Conservation (phyloP, 2,113 vertebrate species). For the Festucalex cinctus region DNA sequence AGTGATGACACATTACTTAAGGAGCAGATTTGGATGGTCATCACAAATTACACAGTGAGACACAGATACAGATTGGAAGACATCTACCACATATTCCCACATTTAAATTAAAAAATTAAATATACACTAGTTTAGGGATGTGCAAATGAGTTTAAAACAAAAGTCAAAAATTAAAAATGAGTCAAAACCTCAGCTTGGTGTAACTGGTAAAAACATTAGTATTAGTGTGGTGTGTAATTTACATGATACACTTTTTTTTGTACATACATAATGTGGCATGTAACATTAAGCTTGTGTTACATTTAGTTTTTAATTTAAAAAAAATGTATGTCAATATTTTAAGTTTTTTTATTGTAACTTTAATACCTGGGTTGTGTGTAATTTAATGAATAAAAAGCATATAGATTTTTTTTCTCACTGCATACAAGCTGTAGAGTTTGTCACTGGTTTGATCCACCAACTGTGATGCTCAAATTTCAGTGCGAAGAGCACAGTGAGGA, state of each 20-base stretch:
- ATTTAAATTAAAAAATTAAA: background rate
- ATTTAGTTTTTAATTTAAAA: too few relatives aligned
- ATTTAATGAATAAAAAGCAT: conserved; percentile 12
- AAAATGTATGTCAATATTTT: too few relatives aligned
- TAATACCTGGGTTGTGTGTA: too few relatives aligned
- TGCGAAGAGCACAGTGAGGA: conserved; percentile 34
- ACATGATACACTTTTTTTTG: too few relatives aligned
- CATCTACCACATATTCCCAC: conserved; percentile 8
- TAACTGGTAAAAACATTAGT: too few relatives aligned
- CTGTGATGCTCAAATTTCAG: conserved; percentile 35
- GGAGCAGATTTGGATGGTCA: conserved; percentile 16
- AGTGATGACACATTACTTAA: conserved; percentile 30
- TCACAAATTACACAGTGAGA: conserved; percentile 24
- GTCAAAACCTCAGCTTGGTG: too few relatives aligned
- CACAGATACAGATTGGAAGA: conserved; percentile 25
- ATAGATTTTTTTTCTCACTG: conserved; percentile 37
- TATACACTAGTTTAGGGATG: background rate
- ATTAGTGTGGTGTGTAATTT: too few relatives aligned
- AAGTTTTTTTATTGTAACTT: too few relatives aligned
- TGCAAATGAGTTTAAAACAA: too few relatives aligned
- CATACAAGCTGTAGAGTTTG: conserved; percentile 27
- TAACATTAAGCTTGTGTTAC: too few relatives aligned
- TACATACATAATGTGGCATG: too few relatives aligned
- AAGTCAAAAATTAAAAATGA: too few relatives aligned
- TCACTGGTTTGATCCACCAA: conserved; percentile 29